A percentile compares a stretch with the other conserved stretches of the same genome.
phyloP scores from a whole-genome alignment of 2,797 vertebrate species.

The Ficedula albicollis region DNA sequence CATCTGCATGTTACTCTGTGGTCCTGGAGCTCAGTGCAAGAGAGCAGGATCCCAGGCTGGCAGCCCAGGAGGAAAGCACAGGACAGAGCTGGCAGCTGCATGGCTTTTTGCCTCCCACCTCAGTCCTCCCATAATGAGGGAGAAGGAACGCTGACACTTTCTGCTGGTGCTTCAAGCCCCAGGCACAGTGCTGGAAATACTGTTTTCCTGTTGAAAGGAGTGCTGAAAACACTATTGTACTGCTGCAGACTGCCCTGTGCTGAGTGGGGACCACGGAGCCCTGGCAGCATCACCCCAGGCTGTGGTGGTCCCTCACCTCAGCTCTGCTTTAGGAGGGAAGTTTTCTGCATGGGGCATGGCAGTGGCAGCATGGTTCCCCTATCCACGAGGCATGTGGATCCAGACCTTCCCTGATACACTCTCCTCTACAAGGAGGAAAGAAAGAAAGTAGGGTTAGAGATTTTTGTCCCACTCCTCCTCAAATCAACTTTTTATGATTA shows the following conservation, averaged over 20 bases:
- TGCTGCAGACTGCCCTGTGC: not conserved
- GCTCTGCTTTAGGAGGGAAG: not conserved
- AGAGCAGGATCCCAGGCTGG: fast-evolving
- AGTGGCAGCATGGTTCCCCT: not conserved
- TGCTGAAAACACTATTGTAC: too few species aligned
- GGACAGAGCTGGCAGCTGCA: not conserved
- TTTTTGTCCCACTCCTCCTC: not conserved
- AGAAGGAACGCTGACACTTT: not conserved
- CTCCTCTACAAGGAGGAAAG: not conserved
- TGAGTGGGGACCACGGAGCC: fast-evolving
- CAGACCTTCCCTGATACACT: not conserved
- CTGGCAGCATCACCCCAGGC: fast-evolving
- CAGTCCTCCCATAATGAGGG: not conserved
- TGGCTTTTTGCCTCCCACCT: fast-evolving
- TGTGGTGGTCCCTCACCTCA: not conserved
- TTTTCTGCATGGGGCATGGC: not conserved
- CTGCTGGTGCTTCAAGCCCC: not conserved
- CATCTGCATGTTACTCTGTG: not conserved
- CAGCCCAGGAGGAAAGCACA: not conserved
- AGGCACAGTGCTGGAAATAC: not conserved
- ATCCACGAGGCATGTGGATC: fast-evolving
- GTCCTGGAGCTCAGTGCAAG: not conserved
- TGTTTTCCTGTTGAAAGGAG: not conserved
- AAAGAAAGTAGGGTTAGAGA: not conserved
- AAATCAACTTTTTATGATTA: not conserved